Conservation (phyloP, 2,888 invertebrate genomes). For the Xanthorhoe spadicearia region DNA sequence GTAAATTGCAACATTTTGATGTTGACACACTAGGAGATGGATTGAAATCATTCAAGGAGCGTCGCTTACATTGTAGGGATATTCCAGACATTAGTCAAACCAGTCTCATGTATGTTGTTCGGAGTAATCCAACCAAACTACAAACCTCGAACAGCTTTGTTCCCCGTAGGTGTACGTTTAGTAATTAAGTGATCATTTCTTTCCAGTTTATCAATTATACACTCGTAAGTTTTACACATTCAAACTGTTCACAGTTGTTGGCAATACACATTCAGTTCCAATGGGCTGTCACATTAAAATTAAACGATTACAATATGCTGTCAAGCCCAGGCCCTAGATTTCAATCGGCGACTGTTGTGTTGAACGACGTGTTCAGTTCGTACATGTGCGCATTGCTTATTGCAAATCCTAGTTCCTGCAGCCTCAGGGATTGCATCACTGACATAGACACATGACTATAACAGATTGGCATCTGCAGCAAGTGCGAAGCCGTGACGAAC, state of each 20-base stretch:
- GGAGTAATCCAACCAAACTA: constrained; percentile 5
- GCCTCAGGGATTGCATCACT: constrained; percentile 64
- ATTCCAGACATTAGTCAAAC: constrained; percentile 20
- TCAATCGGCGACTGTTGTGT: constrained; percentile 10
- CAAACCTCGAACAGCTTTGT: neutral
- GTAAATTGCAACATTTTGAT: neutral
- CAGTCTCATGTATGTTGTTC: neutral
- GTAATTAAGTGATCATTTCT: neutral
- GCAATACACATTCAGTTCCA: neutral
- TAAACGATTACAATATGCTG: neutral
- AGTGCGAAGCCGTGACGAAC: constrained; percentile 67
- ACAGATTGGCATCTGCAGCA: constrained; percentile 68
- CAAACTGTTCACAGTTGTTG: neutral
- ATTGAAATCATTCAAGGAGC: constrained; percentile 11
- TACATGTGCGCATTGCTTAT: constrained; percentile 18
- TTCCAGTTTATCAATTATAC: neutral
- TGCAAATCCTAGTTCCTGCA: constrained; percentile 25
- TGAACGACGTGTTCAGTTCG: constrained; percentile 13
- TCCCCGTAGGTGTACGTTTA: neutral
- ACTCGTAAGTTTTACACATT: neutral
- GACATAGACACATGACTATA: constrained; percentile 69
- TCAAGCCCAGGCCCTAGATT: neutral
- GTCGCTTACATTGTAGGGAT: constrained; percentile 5
- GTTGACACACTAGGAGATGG: constrained; percentile 1
- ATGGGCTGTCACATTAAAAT: neutral